phyloP scores from a whole-genome alignment of 2,113 vertebrate species.

The Canis aureus region DNA sequence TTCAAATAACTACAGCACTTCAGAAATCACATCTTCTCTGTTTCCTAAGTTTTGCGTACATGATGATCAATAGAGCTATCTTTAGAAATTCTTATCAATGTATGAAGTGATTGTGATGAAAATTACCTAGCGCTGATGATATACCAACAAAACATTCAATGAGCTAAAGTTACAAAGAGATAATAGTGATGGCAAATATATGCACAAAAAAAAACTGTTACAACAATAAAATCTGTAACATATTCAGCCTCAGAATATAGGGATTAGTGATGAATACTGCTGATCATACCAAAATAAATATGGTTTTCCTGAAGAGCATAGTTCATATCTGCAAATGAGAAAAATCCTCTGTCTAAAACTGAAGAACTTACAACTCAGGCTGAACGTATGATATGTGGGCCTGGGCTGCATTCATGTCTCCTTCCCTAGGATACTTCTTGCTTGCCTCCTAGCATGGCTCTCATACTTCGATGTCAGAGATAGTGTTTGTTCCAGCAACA shows the following conservation, averaged over 20 bases:
- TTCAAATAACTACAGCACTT: slow-evolving; percentile 15
- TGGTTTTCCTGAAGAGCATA: neutral
- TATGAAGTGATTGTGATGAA: neutral
- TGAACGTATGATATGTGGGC: neutral
- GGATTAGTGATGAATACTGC: neutral
- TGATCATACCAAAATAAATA: neutral
- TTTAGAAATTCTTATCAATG: neutral
- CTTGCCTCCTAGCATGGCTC: neutral
- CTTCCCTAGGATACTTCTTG: neutral
- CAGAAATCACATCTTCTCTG: neutral
- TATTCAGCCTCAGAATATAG: neutral
- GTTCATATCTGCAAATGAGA: neutral
- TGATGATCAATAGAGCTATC: neutral
- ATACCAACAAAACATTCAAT: neutral
- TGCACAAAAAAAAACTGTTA: neutral
- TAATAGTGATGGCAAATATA: neutral
- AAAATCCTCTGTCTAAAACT: neutral
- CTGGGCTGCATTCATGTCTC: neutral
- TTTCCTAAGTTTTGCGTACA: neutral
- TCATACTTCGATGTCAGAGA: neutral
- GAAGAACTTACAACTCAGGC: neutral
- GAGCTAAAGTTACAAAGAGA: neutral
- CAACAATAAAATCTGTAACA: neutral
- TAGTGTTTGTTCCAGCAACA: neutral
- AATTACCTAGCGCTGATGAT: neutral